These are phyloP conservation scores for Pygmarrhopalites habei DNA, from an alignment of 1,140 invertebrate genomes.

Conservation along the genomic window DNA sequence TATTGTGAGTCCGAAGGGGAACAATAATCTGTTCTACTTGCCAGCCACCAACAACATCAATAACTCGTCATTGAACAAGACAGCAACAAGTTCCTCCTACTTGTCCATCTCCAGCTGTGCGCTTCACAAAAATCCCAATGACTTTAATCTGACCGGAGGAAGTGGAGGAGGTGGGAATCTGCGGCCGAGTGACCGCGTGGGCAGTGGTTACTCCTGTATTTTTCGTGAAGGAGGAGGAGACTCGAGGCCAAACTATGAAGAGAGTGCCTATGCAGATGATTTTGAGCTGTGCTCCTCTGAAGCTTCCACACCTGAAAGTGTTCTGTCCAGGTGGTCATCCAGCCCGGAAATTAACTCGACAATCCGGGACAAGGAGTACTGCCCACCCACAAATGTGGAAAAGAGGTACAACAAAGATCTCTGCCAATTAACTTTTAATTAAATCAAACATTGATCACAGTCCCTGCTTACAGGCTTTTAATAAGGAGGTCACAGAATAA, in stretches of 20 bases:
- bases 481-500: constrained; percentile 25
- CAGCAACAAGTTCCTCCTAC: too few species aligned
- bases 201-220: too few species aligned
- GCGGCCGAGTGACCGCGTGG: too few species aligned
- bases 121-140: constrained; percentile 20
- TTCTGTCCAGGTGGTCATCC: constrained; percentile 33
- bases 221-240: too few species aligned
- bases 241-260: neutral
- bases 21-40: constrained; percentile 1
- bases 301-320: constrained; percentile 17
- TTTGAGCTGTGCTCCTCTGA: constrained; percentile 10
- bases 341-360: constrained; percentile 26
- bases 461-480: constrained; percentile 17
- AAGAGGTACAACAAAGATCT: constrained; percentile 8
- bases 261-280: neutral
- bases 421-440: neutral
- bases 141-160: too few species aligned
- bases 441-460: neutral
- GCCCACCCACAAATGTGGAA: constrained; percentile 33
- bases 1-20: too few species aligned
- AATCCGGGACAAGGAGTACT: constrained; percentile 18
- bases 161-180: too few species aligned
- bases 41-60: neutral
- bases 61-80: too few species aligned
- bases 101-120: constrained; percentile 26